A percentile compares a stretch with the other conserved stretches of the same genome.
Conservation (phyloP, 2,113 vertebrate genomes). For the Protomyctophum bolini region DNA sequence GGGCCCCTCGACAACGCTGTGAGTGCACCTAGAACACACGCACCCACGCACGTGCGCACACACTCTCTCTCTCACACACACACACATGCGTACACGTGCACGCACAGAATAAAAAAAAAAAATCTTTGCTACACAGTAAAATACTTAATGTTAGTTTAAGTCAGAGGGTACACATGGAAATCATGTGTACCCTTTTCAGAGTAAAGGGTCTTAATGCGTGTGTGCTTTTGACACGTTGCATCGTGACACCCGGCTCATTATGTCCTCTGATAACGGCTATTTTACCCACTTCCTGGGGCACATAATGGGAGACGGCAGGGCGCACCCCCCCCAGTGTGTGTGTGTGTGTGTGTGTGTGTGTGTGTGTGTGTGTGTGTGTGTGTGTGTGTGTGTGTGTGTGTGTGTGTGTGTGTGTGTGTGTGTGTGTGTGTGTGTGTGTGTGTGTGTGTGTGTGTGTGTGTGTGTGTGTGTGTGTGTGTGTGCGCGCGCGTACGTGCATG, state of each 20-base stretch:
- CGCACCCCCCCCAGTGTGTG: too few relatives aligned
- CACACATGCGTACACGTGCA: constrained; percentile 1
- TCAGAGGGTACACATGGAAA: too few relatives aligned
- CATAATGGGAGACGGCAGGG: constrained; percentile 89
- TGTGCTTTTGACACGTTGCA: constrained; percentile 89
- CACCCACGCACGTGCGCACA: neutral
- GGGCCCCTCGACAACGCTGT: constrained; percentile 88
- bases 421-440: neutral
- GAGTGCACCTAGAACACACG: constrained; percentile 87
- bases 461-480: too few relatives aligned
- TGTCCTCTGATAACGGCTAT: constrained; percentile 81
- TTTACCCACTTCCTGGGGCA: constrained; percentile 59
- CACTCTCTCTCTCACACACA: neutral
- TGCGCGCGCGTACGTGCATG: neutral
- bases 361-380: too few relatives aligned
- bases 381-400: constrained; percentile 34
- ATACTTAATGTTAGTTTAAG: too few relatives aligned
- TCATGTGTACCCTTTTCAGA: too few relatives aligned
- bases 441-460: too few relatives aligned
- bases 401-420: constrained; percentile 37
- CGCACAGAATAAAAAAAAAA: constrained; percentile 11
- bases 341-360: too few relatives aligned
- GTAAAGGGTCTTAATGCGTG: too few relatives aligned
- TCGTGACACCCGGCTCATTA: constrained; percentile 94
- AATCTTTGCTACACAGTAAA: too few relatives aligned